phyloP scores from a whole-genome alignment of 1,140 invertebrate species.

The Mesaphorura yosii region DNA sequence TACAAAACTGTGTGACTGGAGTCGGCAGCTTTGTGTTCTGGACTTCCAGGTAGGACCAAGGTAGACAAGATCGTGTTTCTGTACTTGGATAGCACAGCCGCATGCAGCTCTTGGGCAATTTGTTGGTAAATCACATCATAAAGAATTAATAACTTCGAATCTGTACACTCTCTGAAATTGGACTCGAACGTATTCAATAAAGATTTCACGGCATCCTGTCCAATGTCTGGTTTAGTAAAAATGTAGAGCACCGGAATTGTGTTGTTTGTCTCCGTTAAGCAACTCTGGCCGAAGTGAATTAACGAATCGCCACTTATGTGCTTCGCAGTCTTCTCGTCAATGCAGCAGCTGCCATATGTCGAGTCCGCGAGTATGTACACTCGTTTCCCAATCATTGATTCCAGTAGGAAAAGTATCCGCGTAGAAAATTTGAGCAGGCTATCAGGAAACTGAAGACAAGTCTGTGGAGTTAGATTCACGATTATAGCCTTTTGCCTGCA shows the following conservation, averaged over 20 bases:
- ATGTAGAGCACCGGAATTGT: conserved; percentile 58
- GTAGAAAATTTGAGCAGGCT: conserved; percentile 56
- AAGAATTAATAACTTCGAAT: conserved; percentile 48
- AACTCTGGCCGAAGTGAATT: conserved; percentile 82
- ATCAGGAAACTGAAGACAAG: conserved; percentile 87
- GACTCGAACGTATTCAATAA: too few species aligned
- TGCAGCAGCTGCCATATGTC: conserved; percentile 87
- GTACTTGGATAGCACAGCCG: background rate
- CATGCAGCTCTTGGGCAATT: conserved; percentile 2
- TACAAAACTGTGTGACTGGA: background rate
- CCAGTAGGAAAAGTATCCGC: conserved; percentile 52
- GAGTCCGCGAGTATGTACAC: conserved; percentile 84
- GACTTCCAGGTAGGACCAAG: conserved; percentile 5
- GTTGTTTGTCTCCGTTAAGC: conserved; percentile 55
- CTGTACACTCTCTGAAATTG: conserved; percentile 1
- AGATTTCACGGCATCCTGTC: conserved; percentile 23
- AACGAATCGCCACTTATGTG: conserved; percentile 71
- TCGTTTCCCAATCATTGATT: conserved; percentile 44
- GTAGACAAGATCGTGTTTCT: conserved; percentile 6
- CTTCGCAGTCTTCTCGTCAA: conserved; percentile 79
- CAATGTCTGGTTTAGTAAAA: conserved; percentile 36
- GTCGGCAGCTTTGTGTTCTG: background rate
- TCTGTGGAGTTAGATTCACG: conserved; percentile 41
- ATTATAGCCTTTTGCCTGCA: background rate
- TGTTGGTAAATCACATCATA: conserved; percentile 56